phyloP scores from a whole-genome alignment of 2,888 invertebrate genomes.

The Rhagonycha lutea region DNA sequence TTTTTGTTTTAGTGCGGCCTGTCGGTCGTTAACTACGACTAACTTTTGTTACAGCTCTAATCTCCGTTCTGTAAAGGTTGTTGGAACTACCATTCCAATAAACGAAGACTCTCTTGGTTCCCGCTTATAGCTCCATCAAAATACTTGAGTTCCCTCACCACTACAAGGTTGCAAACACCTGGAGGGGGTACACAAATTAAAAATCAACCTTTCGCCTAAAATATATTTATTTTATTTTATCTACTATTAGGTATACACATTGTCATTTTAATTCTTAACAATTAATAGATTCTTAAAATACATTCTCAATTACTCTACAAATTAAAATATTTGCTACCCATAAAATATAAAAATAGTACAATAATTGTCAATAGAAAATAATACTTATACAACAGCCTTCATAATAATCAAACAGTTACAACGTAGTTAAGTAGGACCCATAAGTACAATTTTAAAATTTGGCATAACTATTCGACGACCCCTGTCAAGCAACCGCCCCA shows the following conservation, averaged over 20 bases:
- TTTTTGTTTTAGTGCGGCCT: too few relatives aligned
- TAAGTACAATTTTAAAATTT: neutral
- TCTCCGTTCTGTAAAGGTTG: too few relatives aligned
- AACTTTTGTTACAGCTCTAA: too few relatives aligned
- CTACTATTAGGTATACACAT: neutral
- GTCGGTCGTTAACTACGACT: too few relatives aligned
- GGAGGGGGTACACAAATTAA: too few relatives aligned
- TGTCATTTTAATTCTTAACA: neutral
- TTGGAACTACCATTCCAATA: too few relatives aligned
- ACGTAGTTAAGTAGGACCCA: neutral
- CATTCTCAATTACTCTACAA: neutral
- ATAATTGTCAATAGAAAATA: neutral
- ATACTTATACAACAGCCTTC: neutral
- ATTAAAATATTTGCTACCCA: neutral
- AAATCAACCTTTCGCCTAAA: neutral
- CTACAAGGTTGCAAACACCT: too few relatives aligned
- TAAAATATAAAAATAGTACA: conserved; percentile 2
- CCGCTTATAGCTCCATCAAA: too few relatives aligned
- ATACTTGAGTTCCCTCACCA: too few relatives aligned
- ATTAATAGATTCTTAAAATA: neutral
- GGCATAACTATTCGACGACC: neutral
- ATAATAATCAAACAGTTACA: neutral
- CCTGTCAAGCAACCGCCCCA: neutral
- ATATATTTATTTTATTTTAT: neutral
- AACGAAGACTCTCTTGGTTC: too few relatives aligned